Percentiles rank a stretch among this genome's conserved stretches.
Evolutionary conservation across 1,140 invertebrate species (phyloP).

Genomic region (Plodia interpunctella): DNA sequence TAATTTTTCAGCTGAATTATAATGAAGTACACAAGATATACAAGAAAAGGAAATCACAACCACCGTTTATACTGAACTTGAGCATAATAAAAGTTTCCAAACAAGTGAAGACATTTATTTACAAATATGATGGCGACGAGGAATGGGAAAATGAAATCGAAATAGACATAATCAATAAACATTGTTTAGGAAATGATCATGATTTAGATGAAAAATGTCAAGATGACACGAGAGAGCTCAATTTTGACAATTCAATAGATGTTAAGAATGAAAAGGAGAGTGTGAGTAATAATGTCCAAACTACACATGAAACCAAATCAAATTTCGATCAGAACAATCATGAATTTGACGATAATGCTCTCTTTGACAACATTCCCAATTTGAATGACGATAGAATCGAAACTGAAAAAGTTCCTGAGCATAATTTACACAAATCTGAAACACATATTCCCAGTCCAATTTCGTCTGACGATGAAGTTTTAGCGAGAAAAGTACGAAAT

Average conservation of each 20-base stretch:
- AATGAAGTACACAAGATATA: neutral
- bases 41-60: neutral
- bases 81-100: neutral
- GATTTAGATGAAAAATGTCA: neutral
- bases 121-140: neutral
- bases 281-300: neutral
- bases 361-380: neutral
- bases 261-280: no score
- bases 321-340: neutral
- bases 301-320: neutral
- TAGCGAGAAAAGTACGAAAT: conserved; percentile 3
- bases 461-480: neutral
- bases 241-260: neutral
- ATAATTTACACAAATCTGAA: neutral
- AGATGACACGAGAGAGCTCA: neutral
- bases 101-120: neutral
- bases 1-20: neutral
- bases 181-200: neutral
- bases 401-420: neutral
- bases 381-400: neutral
- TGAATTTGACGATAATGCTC: neutral
- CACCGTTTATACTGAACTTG: neutral
- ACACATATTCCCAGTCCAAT: neutral
- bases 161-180: neutral
- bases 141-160: neutral